phyloP scores from a whole-genome alignment of 2,113 vertebrate genomes.

The Engystomops pustulosus region DNA sequence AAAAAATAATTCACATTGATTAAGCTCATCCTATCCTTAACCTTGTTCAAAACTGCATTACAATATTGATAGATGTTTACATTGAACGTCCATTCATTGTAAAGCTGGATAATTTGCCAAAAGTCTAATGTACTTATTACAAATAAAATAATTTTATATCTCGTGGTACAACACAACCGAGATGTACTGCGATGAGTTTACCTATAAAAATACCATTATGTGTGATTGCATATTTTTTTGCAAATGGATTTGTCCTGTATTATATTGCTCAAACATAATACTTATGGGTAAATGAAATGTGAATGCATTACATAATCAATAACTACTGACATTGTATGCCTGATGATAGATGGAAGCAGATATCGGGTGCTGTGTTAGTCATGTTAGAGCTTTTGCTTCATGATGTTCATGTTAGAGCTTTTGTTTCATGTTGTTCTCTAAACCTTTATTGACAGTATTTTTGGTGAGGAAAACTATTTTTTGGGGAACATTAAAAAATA shows the following conservation, averaged over 20 bases:
- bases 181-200: conserved; percentile 43
- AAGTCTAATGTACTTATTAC: conserved; percentile 21
- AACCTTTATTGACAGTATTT: conserved; percentile 20
- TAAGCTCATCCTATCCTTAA: conserved; percentile 42
- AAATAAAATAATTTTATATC: conserved; percentile 52
- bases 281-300: conserved; percentile 57
- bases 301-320: conserved; percentile 56
- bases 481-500: too few species aligned
- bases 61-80: conserved; percentile 43
- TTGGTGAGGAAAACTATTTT: not conserved
- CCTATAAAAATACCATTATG: conserved; percentile 56
- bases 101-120: conserved; percentile 47
- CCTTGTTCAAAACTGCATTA: conserved; percentile 37
- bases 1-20: conserved; percentile 41
- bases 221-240: conserved; percentile 54
- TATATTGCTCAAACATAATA: conserved; percentile 53
- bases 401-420: too few species aligned
- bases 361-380: not conserved
- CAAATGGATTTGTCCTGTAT: conserved; percentile 53
- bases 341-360: conserved; percentile 37
- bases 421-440: conserved; percentile 19
- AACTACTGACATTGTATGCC: conserved; percentile 37
- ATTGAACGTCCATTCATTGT: conserved; percentile 29
- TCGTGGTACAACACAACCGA: conserved; percentile 21
- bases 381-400: not conserved